Conservation (phyloP, 64 coral and sea anemone species). For the Acropora yongei region DNA sequence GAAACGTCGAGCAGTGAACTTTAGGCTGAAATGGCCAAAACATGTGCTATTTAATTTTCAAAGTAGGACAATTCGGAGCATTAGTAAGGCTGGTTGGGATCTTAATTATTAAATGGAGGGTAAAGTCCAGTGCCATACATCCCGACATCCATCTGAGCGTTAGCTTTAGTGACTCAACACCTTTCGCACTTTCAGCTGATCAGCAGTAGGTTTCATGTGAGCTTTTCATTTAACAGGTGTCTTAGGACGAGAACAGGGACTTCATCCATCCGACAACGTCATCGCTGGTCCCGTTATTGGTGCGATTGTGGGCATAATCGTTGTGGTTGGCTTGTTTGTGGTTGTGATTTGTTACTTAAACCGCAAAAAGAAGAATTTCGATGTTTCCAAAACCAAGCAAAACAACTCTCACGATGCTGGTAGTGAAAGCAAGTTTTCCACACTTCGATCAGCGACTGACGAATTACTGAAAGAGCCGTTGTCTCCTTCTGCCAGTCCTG, state of each 20-base stretch:
- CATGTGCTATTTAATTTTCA: too few relatives aligned
- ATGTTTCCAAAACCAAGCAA: slow-evolving; percentile 57
- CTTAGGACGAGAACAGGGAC: neutral
- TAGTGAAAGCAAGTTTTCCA: slow-evolving; percentile 40
- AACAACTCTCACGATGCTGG: slow-evolving; percentile 37
- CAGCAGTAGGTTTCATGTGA: too few relatives aligned
- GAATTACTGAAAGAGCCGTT: neutral
- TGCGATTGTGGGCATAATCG: slow-evolving; percentile 4
- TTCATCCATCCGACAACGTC: neutral
- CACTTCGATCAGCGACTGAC: neutral
- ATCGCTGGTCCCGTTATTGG: slow-evolving; percentile 38
- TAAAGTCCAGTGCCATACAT: too few relatives aligned
- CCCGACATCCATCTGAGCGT: too few relatives aligned
- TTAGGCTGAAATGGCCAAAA: too few relatives aligned
- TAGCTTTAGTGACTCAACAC: too few relatives aligned
- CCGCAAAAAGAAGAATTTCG: slow-evolving; percentile 32
- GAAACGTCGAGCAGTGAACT: too few relatives aligned
- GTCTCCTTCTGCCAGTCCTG: neutral
- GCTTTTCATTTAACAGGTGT: neutral
- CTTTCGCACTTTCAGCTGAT: too few relatives aligned
- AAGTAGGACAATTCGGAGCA: too few relatives aligned
- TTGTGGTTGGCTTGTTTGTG: slow-evolving; percentile 16
- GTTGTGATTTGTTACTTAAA: slow-evolving; percentile 28
- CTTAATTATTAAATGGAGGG: too few relatives aligned
- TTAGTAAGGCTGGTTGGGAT: too few relatives aligned